Conservation (phyloP, 2,113 vertebrate genomes). For the Toxotes chatareus region DNA sequence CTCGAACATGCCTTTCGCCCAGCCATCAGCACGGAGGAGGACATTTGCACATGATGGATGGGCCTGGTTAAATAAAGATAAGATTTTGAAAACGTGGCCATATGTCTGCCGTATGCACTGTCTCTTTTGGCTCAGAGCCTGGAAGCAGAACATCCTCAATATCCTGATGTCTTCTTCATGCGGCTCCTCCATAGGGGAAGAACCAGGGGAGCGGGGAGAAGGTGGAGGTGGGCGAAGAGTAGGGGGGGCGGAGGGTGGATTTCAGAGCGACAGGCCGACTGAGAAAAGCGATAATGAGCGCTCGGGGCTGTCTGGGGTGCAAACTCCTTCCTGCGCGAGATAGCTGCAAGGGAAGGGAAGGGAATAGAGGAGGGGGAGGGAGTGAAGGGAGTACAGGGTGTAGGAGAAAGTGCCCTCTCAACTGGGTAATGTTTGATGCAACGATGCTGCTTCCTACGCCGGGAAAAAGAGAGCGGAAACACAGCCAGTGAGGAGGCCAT, state of each 20-base stretch:
- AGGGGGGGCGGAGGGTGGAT: slow-evolving; percentile 45
- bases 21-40: slow-evolving; percentile 10
- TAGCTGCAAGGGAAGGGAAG: slow-evolving; percentile 57
- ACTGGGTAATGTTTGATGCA: slow-evolving; percentile 70
- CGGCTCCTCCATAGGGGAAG: slow-evolving; percentile 28
- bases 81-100: slow-evolving; percentile 68
- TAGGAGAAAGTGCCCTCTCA: slow-evolving; percentile 70
- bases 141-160: slow-evolving; percentile 59
- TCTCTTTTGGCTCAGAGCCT: slow-evolving; percentile 64
- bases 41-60: slow-evolving; percentile 66
- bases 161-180: slow-evolving; percentile 62
- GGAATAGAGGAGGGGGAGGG: background rate
- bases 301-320: slow-evolving; percentile 74
- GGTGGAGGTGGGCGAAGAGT: slow-evolving; percentile 36
- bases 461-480: slow-evolving; percentile 49
- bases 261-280: slow-evolving; percentile 71
- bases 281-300: slow-evolving; percentile 78
- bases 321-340: slow-evolving; percentile 63
- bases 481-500: slow-evolving; percentile 49
- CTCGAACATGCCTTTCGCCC: slow-evolving; percentile 9
- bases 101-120: slow-evolving; percentile 61
- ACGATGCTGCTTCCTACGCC: slow-evolving; percentile 62
- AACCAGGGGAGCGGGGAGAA: slow-evolving; percentile 24
- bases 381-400: slow-evolving; percentile 34
- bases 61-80: slow-evolving; percentile 76